Conservation (phyloP, 2,888 invertebrate genomes). For the Drosophila mimetica region DNA sequence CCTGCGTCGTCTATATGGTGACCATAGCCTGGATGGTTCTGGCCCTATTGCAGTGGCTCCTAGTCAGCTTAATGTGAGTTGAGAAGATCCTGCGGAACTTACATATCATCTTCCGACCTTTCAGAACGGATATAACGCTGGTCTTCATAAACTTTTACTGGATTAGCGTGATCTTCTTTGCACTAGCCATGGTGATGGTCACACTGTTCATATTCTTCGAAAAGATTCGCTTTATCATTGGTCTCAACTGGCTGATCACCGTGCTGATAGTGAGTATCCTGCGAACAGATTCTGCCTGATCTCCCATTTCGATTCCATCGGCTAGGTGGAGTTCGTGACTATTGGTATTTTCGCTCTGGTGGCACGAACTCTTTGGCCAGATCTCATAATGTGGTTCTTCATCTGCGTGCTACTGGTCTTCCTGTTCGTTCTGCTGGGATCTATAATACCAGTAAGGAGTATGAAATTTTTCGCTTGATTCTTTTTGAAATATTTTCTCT, state of each 20-base stretch:
- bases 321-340: conserved; percentile 65
- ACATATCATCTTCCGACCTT: neutral
- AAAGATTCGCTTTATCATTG: conserved; percentile 48
- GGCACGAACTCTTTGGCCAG: conserved; percentile 39
- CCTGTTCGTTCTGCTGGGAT: conserved; percentile 57
- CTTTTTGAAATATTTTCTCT: neutral
- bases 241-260: conserved; percentile 62
- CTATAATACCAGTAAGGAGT: conserved; percentile 57
- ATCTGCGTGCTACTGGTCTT: conserved; percentile 52
- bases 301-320: neutral
- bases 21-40: conserved; percentile 55
- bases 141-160: conserved; percentile 29
- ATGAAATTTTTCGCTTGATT: no score
- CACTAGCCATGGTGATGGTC: conserved; percentile 49
- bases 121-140: conserved; percentile 1
- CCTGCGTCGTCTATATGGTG: conserved; percentile 57
- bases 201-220: conserved; percentile 69
- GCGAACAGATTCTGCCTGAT: neutral
- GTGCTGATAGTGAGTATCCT: conserved; percentile 65
- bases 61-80: conserved; percentile 56
- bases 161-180: conserved; percentile 58
- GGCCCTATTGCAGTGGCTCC: conserved; percentile 63
- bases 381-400: conserved; percentile 47
- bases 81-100: fast-evolving
- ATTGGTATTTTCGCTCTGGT: conserved; percentile 55